A percentile compares a stretch with the other conserved stretches of the same genome.
Evolutionary conservation across 2,113 vertebrate genomes (phyloP).

Genomic region (Pycnonotus jocosus): DNA sequence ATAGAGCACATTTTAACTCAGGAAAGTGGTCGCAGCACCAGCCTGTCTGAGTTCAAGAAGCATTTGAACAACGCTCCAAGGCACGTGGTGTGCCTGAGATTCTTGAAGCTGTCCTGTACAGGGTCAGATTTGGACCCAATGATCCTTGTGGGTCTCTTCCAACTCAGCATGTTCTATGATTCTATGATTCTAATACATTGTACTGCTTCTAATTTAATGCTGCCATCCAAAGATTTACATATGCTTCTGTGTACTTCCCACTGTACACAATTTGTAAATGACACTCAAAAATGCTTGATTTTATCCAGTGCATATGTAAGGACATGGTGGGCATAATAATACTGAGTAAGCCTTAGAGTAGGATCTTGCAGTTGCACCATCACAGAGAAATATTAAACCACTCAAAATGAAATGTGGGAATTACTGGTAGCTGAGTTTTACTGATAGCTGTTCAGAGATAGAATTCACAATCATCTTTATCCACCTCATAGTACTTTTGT

Average conservation of each 20-base stretch:
- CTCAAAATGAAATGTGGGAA: background rate
- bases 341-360: background rate
- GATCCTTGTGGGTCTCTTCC: background rate
- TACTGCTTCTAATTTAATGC: background rate
- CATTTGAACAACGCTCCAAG: background rate
- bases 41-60: background rate
- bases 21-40: background rate
- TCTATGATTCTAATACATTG: background rate
- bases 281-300: background rate
- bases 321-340: background rate
- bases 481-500: background rate
- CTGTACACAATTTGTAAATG: background rate
- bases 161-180: too few species aligned
- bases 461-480: background rate
- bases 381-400: background rate
- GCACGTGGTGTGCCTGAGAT: background rate
- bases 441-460: background rate
- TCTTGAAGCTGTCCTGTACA: background rate
- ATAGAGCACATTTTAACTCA: background rate
- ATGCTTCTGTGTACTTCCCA: background rate
- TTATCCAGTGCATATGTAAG: background rate
- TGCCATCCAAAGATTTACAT: background rate
- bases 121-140: background rate
- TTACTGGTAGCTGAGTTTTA: background rate
- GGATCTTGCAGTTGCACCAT: background rate